Percentiles rank a stretch among this genome's conserved stretches.
These are phyloP conservation scores for Brachyalestes nurse DNA, from an alignment of 2,797 vertebrate species.

Conservation along the genomic window DNA sequence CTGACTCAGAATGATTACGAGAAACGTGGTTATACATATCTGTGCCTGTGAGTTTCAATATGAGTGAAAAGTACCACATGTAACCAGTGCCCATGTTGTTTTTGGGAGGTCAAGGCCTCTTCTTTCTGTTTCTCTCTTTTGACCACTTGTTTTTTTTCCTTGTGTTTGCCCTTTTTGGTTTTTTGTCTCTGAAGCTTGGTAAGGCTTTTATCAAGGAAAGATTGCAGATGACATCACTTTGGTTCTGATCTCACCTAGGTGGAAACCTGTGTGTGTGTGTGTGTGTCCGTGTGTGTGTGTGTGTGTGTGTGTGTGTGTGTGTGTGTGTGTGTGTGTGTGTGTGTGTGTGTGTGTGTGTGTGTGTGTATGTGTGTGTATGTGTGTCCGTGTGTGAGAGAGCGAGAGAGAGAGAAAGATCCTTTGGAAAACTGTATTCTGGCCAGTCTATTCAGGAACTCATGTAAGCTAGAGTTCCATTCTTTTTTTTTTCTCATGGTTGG, in stretches of 20 bases:
- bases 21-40: not conserved
- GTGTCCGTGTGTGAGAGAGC: not conserved
- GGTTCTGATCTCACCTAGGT: not conserved
- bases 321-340: constrained; percentile 1
- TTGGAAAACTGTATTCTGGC: not conserved
- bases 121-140: constrained; percentile 15
- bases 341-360: constrained; percentile 20
- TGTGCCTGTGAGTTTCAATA: constrained; percentile 23
- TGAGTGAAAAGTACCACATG: constrained; percentile 48
- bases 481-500: too few species aligned
- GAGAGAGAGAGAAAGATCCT: not conserved
- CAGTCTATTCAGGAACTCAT: not conserved
- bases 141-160: not conserved
- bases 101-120: constrained; percentile 42
- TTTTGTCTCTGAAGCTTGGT: not conserved
- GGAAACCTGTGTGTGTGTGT: constrained; percentile 19
- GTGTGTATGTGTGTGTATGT: constrained; percentile 8
- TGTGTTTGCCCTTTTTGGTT: not conserved
- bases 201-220: constrained; percentile 8
- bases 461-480: too few species aligned
- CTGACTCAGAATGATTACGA: not conserved
- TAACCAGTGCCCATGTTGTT: not conserved
- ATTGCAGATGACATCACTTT: constrained; percentile 19
- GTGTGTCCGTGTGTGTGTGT: constrained; percentile 15
- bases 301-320: constrained; percentile 10